phyloP scores from a whole-genome alignment of 2,888 invertebrate genomes.

The Polylopha cassiicola region DNA sequence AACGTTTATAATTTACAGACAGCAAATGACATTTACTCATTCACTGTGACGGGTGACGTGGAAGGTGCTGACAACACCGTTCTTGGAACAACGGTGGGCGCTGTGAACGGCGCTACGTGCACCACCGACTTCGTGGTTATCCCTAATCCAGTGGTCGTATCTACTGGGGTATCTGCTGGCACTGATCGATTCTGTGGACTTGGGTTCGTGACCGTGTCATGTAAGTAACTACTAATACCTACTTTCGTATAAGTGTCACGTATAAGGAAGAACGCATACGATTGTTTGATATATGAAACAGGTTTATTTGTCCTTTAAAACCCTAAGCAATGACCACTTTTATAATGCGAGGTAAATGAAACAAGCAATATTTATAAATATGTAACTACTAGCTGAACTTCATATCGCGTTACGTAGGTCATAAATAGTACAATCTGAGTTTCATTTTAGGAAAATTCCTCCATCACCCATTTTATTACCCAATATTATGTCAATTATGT shows the following conservation, averaged over 20 bases:
- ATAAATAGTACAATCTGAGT: slow-evolving; percentile 19
- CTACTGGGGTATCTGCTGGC: slow-evolving; percentile 58
- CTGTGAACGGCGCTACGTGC: slow-evolving; percentile 79
- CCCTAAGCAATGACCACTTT: no score
- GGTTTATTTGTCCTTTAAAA: no score
- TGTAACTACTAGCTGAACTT: no score
- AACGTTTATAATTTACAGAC: slow-evolving; percentile 32
- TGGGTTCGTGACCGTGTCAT: slow-evolving; percentile 80
- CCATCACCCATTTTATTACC: no score
- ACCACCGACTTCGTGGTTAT: slow-evolving; percentile 85
- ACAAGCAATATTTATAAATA: no score
- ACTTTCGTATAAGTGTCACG: no score
- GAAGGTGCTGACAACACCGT: slow-evolving; percentile 79
- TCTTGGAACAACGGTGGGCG: slow-evolving; percentile 74
- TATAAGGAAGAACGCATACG: no score
- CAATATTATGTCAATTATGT: slow-evolving; percentile 3
- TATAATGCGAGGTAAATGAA: no score
- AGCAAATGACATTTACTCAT: slow-evolving; percentile 76
- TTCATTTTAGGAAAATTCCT: background rate
- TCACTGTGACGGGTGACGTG: slow-evolving; percentile 84
- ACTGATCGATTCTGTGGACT: slow-evolving; percentile 87
- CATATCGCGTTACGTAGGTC: no score
- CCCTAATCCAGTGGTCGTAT: slow-evolving; percentile 77
- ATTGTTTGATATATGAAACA: no score
- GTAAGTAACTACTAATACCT: slow-evolving; percentile 75